Evolutionary conservation across 1,140 invertebrate species (phyloP), one percentile per base, ranked within the genome.

Genomic region (Drosophila nebulosa): DNA sequence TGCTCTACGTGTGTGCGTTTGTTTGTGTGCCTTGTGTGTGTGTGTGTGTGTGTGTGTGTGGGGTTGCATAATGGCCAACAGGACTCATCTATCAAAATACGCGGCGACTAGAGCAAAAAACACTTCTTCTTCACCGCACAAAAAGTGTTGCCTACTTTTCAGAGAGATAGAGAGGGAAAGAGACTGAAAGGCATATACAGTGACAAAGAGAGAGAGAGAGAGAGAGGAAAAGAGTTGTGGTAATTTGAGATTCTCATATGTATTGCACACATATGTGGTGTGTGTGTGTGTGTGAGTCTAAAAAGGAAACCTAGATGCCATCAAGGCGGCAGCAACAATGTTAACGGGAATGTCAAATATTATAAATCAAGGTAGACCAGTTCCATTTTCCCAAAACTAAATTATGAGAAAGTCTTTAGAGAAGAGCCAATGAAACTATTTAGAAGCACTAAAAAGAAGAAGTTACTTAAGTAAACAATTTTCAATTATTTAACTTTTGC

Each of bases 61-160:
- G 4, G 57, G 71, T 77, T 86, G 83, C 83, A 88, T 86, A 86
- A 86, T 86, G 74, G 81, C 74, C 78, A 78, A 74, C 73, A 86
- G 71, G 78, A 79, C 78, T 86, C 80, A 85, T 85, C 81, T 88
- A 86, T 86, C 83, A 86, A 86, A 81, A 78, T 81, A 77, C 78
- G 70, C 78, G 70, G 70, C 78, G 66, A 77, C 64, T 70, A 68
- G 71, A 64, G 61, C 76, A 88, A 86, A 86, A 78, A 85, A 85
- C 74, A 79, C 79, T 79, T 84, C 76, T 65, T 63, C 64, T 68
- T 64, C 67, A 76, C 64, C 72, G 6, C 51, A 36, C 62, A 83
- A 83, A 78, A 78, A 74, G 69, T 73, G 78, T 69, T 77, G 78
- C 67, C 74, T 69, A 70, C 60, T 72, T 63, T 62, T 27, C 3